Percentiles rank a stretch among this genome's conserved stretches.
Evolutionary conservation across 2,888 invertebrate genomes (phyloP).

Genomic region (Drosophila emarginata): DNA sequence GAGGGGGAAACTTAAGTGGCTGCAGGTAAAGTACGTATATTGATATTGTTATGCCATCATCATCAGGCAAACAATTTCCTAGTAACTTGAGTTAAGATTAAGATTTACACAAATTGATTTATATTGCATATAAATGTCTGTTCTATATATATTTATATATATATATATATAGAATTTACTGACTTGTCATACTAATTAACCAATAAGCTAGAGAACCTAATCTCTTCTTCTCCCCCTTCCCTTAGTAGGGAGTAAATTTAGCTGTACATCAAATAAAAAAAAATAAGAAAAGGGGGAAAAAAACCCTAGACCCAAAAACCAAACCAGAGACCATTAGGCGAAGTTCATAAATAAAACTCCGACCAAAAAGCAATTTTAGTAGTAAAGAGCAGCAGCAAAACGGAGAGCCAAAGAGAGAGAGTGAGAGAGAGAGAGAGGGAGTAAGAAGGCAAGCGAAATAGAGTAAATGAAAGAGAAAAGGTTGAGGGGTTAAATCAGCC

Average conservation of each 20-base stretch:
- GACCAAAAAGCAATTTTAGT: constrained; percentile 54
- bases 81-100: neutral
- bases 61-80: constrained; percentile 32
- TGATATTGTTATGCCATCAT: constrained; percentile 45
- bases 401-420: neutral
- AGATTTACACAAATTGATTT: constrained; percentile 3
- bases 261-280: constrained; percentile 17
- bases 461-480: neutral
- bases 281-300: neutral
- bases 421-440: neutral
- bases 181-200: constrained; percentile 44
- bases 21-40: constrained; percentile 45
- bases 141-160: neutral
- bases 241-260: constrained; percentile 17
- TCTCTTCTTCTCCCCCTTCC: constrained; percentile 30
- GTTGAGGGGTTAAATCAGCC: constrained; percentile 33
- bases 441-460: neutral
- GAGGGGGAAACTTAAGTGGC: constrained; percentile 1
- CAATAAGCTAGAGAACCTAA: constrained; percentile 49
- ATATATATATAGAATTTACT: neutral
- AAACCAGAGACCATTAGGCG: constrained; percentile 43
- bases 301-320: neutral
- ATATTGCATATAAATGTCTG: neutral
- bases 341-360: constrained; percentile 64
- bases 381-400: neutral